Base-by-base conservation (phyloP, 2,888 invertebrate genomes). In the Dolichopus griseipennis region DNA sequence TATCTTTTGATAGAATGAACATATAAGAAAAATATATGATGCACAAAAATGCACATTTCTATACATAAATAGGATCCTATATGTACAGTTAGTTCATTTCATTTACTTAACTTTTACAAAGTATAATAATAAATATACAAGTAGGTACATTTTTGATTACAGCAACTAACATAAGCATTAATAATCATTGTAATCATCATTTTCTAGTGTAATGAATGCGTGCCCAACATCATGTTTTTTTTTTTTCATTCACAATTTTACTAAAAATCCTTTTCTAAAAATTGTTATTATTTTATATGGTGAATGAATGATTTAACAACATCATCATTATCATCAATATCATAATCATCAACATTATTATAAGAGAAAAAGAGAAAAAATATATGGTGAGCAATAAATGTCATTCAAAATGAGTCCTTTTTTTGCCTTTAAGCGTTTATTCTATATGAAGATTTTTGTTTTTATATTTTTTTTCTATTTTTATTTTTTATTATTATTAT, bases 171-270 rank as follows among this genome's bases (percentile, higher is more conserved):
- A 27, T 27, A 27, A 27, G 27, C 27, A 27, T 27, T 4, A 27
- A 27, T 27, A 27, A 27, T 27, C 27, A 27, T 27, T 27, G 27
- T 27, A 27, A 27, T 27, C 27, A 27, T 18, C 52, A 52, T 52
- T 6, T 18, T 18, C 9, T 18, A 52, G 52, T 52, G 5, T 12
- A 52, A 52, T 52, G 52, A 52, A 52, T 52, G 52, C 52, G 52
- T 52, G 52, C 52, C 52, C n/a, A 52, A 52, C 52, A 52, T 52
- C 52, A 52, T 52, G 15, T 52, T 52, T 52, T 52, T 18, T 52
- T 18, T 52, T 18, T 52, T 52, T 52, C 6, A 2, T 52, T 52
- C 6, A 18, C 1, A 52, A 52, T 52, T 18, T 52, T 18, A 18
- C 18, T 10, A 34, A 37, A 12, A 52, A 15, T 52, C 52, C 52